Conservation (phyloP, 30 jellyfish, hydroid and myxozoan species). For the Pseudorhiza aurosa region DNA sequence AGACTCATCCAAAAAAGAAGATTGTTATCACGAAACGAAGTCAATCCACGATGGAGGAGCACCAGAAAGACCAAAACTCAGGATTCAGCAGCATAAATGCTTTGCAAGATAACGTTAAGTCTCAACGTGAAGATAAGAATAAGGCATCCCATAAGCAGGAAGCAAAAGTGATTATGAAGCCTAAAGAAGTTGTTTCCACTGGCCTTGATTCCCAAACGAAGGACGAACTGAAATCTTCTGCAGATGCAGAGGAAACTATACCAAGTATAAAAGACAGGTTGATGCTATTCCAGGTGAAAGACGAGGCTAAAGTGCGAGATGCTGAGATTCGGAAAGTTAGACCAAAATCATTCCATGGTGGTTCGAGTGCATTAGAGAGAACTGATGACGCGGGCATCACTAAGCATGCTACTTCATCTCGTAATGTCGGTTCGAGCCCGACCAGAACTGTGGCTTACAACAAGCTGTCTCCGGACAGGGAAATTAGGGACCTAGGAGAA, state of each 20-base stretch:
- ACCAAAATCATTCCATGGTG: conserved; percentile 63
- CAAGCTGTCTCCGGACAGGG: neutral
- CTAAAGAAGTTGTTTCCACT: neutral
- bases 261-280: conserved; percentile 64
- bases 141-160: neutral
- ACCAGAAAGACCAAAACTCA: neutral
- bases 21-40: conserved; percentile 1
- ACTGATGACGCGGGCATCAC: neutral
- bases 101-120: neutral
- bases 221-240: neutral
- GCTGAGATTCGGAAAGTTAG: conserved; percentile 8
- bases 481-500: neutral
- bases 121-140: neutral
- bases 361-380: neutral
- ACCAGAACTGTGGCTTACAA: neutral
- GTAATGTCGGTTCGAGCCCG: neutral
- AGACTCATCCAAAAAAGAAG: neutral
- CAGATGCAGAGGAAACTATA: conserved; percentile 23
- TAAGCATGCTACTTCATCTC: neutral
- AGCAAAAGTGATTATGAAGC: neutral
- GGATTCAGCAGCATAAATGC: neutral
- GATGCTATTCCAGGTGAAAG: conserved; percentile 32
- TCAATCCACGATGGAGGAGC: neutral
- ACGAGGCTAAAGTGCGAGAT: conserved; percentile 5
- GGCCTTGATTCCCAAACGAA: neutral